Percentiles rank a stretch among this genome's conserved stretches.
Conservation (phyloP, 2,797 vertebrate species). For the Botia almorhae region DNA sequence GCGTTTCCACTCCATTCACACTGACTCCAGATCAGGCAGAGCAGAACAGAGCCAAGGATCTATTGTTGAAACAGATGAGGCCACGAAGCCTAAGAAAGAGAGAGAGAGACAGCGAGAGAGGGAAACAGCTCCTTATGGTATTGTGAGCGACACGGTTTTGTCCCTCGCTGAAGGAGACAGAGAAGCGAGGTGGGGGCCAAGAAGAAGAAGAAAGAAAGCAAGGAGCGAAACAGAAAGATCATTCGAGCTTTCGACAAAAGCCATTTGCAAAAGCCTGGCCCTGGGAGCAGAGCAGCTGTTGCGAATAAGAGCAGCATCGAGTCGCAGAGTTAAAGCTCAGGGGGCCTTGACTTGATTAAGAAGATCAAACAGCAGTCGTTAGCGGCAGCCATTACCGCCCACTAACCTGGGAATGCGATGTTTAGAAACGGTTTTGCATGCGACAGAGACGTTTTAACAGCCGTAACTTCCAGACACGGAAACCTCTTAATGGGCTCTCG, state of each 20-base stretch:
- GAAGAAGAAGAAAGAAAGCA: constrained; percentile 53
- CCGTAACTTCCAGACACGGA: constrained; percentile 65
- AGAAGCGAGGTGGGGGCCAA: constrained; percentile 54
- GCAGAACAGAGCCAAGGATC: constrained; percentile 29
- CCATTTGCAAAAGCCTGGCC: constrained; percentile 81
- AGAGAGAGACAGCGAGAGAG: constrained; percentile 19
- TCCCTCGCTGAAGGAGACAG: constrained; percentile 61
- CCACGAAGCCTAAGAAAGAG: constrained; percentile 13
- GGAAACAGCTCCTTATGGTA: constrained; percentile 34
- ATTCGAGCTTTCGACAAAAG: constrained; percentile 79
- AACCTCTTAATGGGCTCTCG: constrained; percentile 70
- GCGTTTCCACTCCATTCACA: constrained; percentile 22
- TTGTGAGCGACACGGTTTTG: constrained; percentile 51
- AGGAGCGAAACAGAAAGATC: constrained; percentile 52
- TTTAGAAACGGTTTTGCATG: constrained; percentile 73
- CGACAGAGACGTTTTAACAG: constrained; percentile 36
- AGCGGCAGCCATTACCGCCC: constrained; percentile 69
- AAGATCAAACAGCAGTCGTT: constrained; percentile 69
- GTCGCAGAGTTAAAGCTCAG: constrained; percentile 73
- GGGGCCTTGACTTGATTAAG: constrained; percentile 75
- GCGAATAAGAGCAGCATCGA: constrained; percentile 78
- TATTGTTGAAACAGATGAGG: constrained; percentile 50
- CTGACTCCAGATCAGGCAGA: constrained; percentile 30
- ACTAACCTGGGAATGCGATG: constrained; percentile 68
- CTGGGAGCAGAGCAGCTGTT: constrained; percentile 81